Evolutionary conservation across 2,888 invertebrate species (phyloP), one percentile per base, ranked within the genome.

Genomic region (Pilophorus perplexus): DNA sequence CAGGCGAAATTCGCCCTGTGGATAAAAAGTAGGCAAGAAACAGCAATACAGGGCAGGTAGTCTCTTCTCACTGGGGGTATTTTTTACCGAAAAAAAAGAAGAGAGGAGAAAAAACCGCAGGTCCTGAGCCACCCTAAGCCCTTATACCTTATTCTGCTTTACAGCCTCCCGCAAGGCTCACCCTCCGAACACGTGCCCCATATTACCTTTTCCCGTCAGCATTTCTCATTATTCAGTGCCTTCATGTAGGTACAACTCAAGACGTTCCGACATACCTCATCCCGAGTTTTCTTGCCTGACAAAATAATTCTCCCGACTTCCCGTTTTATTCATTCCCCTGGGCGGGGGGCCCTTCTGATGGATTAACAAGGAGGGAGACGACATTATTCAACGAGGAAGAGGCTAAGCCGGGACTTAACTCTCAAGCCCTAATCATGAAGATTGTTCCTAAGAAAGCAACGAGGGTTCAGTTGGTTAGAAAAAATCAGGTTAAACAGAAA

Each of bases 221-320:
- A 50, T 50, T 50, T n/a, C 50, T 50, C 50, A 50, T 50, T 50
- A 50, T 50, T 50, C 50, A 50, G 50, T 27, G 27, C 27, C 50
- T n/a, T n/a, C 12, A 33, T 1, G 27, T 50, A 14, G 27, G 50
- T 27, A 50, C 50, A 50, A 27, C 27, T 50, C 50, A 50, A 50
- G 50, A 50, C 27, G 48, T 8, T 23, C 50, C 16, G 6, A 6
- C 33, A 33, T 33, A 6, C 33, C 12, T 33, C 33, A 33, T 8
- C 33, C 33, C 12, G 33, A 12, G 33, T 33, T 33, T 33, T 33
- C 33, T n/a, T n/a, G 12, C 33, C 12, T 33, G 33, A 33, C 33
- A 12, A 8, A 33, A 33, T 33, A 33, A 33, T 33, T 8, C 33
- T 6, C 33, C 33, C n/a, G n/a, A n/a, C n/a, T n/a, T n/a, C n/a